Evolutionary conservation across 2,888 invertebrate genomes (phyloP), one percentile per base, ranked within the genome.

Genomic region (Diachrysia chrysitis): DNA sequence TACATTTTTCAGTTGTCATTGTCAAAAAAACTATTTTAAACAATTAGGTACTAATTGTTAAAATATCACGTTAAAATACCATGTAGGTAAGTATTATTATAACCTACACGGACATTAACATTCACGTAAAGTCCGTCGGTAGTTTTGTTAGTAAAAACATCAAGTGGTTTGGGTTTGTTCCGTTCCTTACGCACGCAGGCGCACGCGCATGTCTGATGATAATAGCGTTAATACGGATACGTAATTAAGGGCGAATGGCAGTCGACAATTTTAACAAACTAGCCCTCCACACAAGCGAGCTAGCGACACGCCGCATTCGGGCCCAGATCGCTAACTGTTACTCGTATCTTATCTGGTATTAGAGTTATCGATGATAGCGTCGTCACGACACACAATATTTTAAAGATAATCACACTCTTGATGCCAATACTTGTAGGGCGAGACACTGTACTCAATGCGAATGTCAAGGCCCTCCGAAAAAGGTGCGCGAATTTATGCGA

Each of bases 161-260:
- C 55, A 65, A 60, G 64, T 46, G 32, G 57, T 55, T 57, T 35
- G 14, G 25, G 53, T 51, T 37, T 57, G 58, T 55, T 42, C n/a
- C 23, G 53, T 77, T 72, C 65, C 68, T 71, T 68, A 51, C 32
- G 37, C 32, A 1, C 46, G 58, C 48, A 29, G 19, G 54, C 59
- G 58, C 67, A 60, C 46, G 72, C 66, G 68, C 69, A 37, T 63
- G 66, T 3, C 67, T 71, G 78, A 75, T 78, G 79, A 78, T 76
- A 21, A 70, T 58, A 54, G 65, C 73, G 82, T 83, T 92, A 90
- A 89, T 90, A 84, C 89, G 92, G 91, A 92, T 89, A 85, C 79
- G 83, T 84, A 84, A 92, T 92, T 90, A 87, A 85, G 90, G 87
- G 73, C 89, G 77, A 63, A 66, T 61, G 71, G 73, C 42, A n/a